Evolutionary conservation across 2,113 vertebrate species (phyloP), one percentile per base, ranked within the genome.

Genomic region (Sinocyclocheilus rhinocerous): DNA sequence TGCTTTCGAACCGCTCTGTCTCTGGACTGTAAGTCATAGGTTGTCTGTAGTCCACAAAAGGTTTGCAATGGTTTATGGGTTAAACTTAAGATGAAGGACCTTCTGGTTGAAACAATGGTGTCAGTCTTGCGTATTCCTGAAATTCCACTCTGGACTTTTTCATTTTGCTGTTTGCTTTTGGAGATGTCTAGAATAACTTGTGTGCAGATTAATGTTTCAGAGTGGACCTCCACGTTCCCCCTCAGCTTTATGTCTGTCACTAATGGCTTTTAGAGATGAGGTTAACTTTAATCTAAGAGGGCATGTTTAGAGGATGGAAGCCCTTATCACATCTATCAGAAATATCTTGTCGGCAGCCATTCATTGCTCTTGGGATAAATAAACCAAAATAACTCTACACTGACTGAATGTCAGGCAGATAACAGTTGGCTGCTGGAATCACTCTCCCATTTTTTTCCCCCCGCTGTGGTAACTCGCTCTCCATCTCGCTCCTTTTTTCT

Each of bases 341-440:
- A 95, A 94, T 93, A 92, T 90, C 93, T 94, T 94, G 95, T 94
- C 93, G 88, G 92, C 94, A 94, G 93, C 91, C 94, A 95, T 94
- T 95, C 95, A 94, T 94, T 92, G 93, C 87, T 89, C 92, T 91
- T 84, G 85, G 90, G 92, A 92, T 92, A 94, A 95, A 94, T 93
- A 94, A 94, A 93, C 92, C 92, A 93, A 93, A 91, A 90, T 83
- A 75, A 87, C 92, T 91, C 87, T 88, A 88, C 91, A 92, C 91
- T 91, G 91, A 91, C 90, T 90, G 92, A 91, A 91, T 90, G 88
- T 91, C 91, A 90, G 92, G 91, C 85, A 93, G 94, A 95, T 95
- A 94, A 95, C 92, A 92, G 90, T 86, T 88, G 91, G 90, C 93
- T 92, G 89, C 87, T 91, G 92, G 94, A 94, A 93, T 93, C 92